Evolutionary conservation across 2,888 invertebrate species (phyloP), one percentile per base, ranked within the genome.

Genomic region (Eutolmus rufibarbis): DNA sequence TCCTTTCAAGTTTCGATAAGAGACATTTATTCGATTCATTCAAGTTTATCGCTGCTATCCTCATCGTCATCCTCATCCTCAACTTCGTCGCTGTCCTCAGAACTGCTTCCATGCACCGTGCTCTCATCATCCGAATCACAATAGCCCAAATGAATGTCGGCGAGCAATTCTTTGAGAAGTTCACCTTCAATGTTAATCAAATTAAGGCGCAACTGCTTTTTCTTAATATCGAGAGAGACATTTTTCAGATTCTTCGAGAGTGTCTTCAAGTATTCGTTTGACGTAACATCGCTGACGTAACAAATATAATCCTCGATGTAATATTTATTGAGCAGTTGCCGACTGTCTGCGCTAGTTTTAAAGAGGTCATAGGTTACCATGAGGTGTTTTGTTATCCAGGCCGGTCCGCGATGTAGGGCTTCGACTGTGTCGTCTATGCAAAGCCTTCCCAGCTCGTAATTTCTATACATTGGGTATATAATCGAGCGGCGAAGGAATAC

Each of bases 381-480:
- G 16, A 92, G 88, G 81, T 92, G 92, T 84, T 92, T 92, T 1
- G 92, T 88, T 37, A 92, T 89, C 92, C 92, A 92, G 16, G 89
- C 87, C 19, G 90, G 90, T 5, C 90, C 90, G 4, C 89, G 89
- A 81, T 91, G 90, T 9, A 92, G 87, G 28, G 91, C 92, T 19
- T 90, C 90, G n/a, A 92, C 90, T 34, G 91, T 90, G 89, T 92
- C 92, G 16, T 90, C 89, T 2, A 91, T 90, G 85, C 92, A 92
- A 43, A 90, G 89, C 3, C 90, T 90, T 0, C 91, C 91, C 31
- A 92, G 89, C 57, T 92, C 92, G 56, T 91, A 92, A 87, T 92
- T 92, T 5, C 92, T 90, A 88, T 91, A 92, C 31, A 92, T 87
- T 2, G 92, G 92, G 89, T 92, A 92, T 31, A 91, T 91, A 5